Percentiles rank a stretch among this genome's conserved stretches.
These are phyloP conservation scores for Pantherophis guttatus DNA, from an alignment of 2,113 vertebrate species.

Conservation along the genomic window DNA sequence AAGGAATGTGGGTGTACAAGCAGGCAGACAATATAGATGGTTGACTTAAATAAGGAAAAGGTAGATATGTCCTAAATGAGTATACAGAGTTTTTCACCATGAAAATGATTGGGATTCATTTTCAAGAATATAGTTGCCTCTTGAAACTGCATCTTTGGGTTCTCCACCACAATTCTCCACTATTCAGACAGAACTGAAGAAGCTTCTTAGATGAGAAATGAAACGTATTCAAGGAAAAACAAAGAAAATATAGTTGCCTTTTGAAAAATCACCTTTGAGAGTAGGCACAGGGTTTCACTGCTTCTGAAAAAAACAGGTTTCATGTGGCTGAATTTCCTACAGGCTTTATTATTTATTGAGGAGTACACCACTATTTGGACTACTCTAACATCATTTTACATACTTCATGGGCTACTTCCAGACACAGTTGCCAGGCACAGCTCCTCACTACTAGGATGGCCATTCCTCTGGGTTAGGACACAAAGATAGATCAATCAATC, in stretches of 20 bases:
- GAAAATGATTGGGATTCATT: background rate
- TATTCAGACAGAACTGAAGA: background rate
- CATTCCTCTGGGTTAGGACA: background rate
- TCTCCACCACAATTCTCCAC: background rate
- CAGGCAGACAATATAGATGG: background rate
- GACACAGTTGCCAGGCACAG: background rate
- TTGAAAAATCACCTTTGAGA: background rate
- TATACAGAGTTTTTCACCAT: background rate
- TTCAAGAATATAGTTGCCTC: background rate
- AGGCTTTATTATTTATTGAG: background rate
- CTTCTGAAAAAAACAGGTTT: background rate
- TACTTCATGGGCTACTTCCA: background rate
- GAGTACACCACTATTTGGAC: background rate
- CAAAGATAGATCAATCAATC: background rate
- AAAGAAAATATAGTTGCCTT: background rate
- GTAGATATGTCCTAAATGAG: background rate
- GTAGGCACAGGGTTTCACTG: background rate
- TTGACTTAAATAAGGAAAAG: background rate
- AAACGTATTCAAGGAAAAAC: background rate
- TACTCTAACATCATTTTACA: background rate
- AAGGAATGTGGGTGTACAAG: background rate
- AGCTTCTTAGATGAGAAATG: background rate
- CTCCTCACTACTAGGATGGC: background rate
- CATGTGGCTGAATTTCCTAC: background rate
- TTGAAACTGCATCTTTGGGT: background rate